Base-by-base conservation (phyloP, 1,140 invertebrate species). In the Pseudomyrmex sp. region DNA sequence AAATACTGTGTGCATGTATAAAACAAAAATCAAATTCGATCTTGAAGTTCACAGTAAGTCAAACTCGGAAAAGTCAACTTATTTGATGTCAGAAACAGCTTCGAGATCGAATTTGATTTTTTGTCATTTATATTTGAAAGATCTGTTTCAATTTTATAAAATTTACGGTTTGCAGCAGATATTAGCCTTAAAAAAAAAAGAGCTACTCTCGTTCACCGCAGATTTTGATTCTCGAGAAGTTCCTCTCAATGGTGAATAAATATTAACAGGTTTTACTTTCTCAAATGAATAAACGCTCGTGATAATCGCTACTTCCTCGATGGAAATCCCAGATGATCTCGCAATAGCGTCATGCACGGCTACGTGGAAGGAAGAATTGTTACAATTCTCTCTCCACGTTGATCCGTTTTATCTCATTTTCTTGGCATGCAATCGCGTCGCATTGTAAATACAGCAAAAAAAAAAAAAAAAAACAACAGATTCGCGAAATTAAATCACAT, bases 281-380 rank as follows among this genome's bases (percentile, higher is more conserved):
- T 35, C 4, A 9, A 46, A 66, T 13, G 12, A 44, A 20, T 66
- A 56, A 77, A 68, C 18, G 15, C 18, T 62, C 10, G 15, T 59
- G n/a, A 80, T 20, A 48, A 7, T 50, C 0, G 20, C 44, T 52
- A 66, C 35, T 13, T 3, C 5, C 52, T 56, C 20, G 54, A 48
- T 20, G 23, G 44, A 8, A 59, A 59, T 70, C n/a, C 65, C 54
- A 77, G 63, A 77, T 77, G 76, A 80, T 80, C 48, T 35, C 35
- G 50, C 20, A 50, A 59, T 15, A 76, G 48, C 44, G 35, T 52
- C 13, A 15, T 20, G 3, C 15, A 26, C 26, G 26, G 26, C 26
- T 26, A 18, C 5, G 44, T 54, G 20, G 54, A 50, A 61, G 66
- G 44, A 80, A 80, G 20, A 59, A 48, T 72, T 13, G 44, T 59